These are phyloP conservation scores for Smutsia gigantea DNA, from an alignment of 2,797 vertebrate species.

Conservation along the genomic window DNA sequence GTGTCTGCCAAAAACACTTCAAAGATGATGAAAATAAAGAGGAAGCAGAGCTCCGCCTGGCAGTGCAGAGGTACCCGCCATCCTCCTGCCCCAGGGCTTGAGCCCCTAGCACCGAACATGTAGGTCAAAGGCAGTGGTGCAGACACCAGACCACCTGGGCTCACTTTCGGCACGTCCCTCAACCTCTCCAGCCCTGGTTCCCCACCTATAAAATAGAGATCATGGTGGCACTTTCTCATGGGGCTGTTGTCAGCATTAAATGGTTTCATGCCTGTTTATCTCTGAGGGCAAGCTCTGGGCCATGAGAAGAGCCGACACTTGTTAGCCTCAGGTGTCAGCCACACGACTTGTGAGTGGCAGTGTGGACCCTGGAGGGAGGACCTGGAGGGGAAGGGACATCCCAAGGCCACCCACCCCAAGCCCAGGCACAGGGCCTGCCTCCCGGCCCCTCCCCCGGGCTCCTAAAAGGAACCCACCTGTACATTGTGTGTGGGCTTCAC, in stretches of 20 bases:
- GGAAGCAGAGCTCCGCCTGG: neutral
- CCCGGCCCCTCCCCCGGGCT: neutral
- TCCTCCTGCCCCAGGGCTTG: fast-evolving
- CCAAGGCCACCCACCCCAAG: neutral
- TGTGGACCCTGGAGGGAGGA: neutral
- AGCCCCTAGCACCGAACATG: fast-evolving
- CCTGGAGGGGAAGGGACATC: no score
- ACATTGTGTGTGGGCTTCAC: neutral
- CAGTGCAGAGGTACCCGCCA: neutral
- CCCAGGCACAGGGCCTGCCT: neutral
- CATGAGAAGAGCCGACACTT: neutral
- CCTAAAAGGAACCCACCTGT: neutral
- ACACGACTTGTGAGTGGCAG: no score
- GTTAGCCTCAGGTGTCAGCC: neutral
- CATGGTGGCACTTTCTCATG: neutral
- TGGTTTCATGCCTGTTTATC: neutral
- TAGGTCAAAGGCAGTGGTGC: neutral
- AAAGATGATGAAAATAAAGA: neutral
- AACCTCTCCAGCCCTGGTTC: neutral
- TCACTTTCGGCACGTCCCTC: neutral
- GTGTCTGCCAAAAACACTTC: neutral
- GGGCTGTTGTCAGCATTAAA: neutral
- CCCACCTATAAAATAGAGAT: neutral
- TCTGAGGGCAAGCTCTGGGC: neutral
- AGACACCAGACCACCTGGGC: neutral